Conservation (phyloP, 2,797 vertebrate genomes). For the Salarias fasciatus region DNA sequence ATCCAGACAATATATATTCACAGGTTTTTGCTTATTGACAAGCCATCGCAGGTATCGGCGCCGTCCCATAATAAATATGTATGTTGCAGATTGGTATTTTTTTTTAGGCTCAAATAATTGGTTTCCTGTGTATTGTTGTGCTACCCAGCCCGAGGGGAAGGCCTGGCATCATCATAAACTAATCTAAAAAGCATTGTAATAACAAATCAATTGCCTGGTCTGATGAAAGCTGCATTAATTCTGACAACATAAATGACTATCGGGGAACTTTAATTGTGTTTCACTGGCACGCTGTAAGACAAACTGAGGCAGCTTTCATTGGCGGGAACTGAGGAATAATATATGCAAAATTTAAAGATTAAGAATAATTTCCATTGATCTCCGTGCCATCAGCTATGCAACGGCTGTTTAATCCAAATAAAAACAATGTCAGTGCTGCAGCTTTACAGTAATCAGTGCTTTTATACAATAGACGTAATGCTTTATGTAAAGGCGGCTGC, state of each 20-base stretch:
- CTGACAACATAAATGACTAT: slow-evolving; percentile 40
- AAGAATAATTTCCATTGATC: slow-evolving; percentile 14
- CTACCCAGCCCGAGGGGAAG: slow-evolving; percentile 41
- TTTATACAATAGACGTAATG: neutral
- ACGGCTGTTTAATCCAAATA: neutral
- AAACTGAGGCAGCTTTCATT: slow-evolving; percentile 19
- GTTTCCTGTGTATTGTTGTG: slow-evolving; percentile 54
- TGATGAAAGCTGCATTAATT: slow-evolving; percentile 56
- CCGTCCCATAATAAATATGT: slow-evolving; percentile 76
- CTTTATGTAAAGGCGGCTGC: no score
- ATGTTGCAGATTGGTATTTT: slow-evolving; percentile 62
- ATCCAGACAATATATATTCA: slow-evolving; percentile 79
- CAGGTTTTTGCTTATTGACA: slow-evolving; percentile 77
- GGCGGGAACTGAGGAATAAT: slow-evolving; percentile 9
- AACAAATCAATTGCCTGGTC: slow-evolving; percentile 51
- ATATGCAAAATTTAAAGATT: slow-evolving; percentile 9
- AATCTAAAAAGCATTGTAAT: slow-evolving; percentile 65
- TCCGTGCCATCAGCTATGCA: neutral
- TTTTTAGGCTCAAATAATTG: slow-evolving; percentile 63
- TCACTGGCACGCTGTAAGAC: slow-evolving; percentile 7
- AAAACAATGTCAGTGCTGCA: neutral
- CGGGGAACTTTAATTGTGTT: slow-evolving; percentile 41
- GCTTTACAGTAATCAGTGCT: neutral
- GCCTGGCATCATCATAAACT: slow-evolving; percentile 64
- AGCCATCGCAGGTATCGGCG: slow-evolving; percentile 73